phyloP scores from a whole-genome alignment of 2,113 vertebrate species.

The Proterorhinus semilunaris region DNA sequence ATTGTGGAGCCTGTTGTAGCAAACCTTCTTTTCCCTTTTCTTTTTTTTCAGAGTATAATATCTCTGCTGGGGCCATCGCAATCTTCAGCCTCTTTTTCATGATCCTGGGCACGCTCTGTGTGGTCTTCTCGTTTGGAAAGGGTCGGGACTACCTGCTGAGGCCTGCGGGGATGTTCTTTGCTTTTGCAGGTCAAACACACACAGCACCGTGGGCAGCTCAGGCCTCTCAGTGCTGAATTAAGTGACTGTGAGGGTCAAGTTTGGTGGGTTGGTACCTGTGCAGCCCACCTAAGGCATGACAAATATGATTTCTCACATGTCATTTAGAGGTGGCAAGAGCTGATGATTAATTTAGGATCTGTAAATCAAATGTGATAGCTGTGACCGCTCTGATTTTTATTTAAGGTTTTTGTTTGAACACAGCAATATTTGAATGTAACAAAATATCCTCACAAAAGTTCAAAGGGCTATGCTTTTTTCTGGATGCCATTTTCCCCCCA shows the following conservation, averaged over 20 bases:
- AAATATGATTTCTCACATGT: constrained; percentile 12
- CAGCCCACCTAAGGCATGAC: constrained; percentile 16
- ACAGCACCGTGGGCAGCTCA: not conserved
- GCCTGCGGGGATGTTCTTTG: constrained; percentile 95
- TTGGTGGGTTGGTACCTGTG: not conserved
- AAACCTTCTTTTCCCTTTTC: not conserved
- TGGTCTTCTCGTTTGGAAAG: constrained; percentile 86
- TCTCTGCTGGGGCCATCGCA: constrained; percentile 94
- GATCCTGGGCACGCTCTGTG: constrained; percentile 84
- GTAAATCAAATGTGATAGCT: constrained; percentile 23
- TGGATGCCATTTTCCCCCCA: no score
- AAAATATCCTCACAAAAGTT: not conserved
- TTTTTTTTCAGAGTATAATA: constrained; percentile 87
- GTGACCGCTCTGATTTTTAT: not conserved
- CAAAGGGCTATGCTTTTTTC: not conserved
- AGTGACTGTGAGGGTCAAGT: not conserved
- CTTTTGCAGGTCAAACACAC: constrained; percentile 85
- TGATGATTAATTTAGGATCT: constrained; percentile 9
- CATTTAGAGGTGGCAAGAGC: not conserved
- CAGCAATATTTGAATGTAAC: not conserved
- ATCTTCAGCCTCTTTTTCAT: constrained; percentile 91
- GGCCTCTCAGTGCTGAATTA: not conserved
- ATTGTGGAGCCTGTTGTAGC: no score
- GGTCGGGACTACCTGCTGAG: constrained; percentile 90
- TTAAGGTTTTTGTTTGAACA: not conserved